Evolutionary conservation across 1,140 invertebrate species (phyloP).

Genomic region (Popillia japonica): DNA sequence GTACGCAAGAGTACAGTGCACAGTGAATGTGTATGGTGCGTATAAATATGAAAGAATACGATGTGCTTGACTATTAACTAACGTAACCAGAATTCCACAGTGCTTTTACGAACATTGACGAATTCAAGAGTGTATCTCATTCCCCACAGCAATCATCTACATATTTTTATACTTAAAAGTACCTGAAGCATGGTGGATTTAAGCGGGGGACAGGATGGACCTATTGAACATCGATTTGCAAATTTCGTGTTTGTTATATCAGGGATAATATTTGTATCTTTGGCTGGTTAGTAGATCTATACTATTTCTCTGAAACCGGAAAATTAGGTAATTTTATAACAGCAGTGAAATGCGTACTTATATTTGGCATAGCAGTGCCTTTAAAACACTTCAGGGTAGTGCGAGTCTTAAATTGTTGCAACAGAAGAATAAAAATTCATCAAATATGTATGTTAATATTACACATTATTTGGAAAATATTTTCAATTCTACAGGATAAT

Average conservation of each 20-base stretch:
- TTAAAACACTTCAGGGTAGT: too few relatives aligned
- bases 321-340: not conserved
- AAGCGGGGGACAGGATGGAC: slow-evolving; percentile 71
- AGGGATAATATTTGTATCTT: slow-evolving; percentile 74
- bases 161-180: slow-evolving; percentile 13
- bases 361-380: too few relatives aligned
- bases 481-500: too few relatives aligned
- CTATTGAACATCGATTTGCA: slow-evolving; percentile 81
- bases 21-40: not conserved
- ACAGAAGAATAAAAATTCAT: too few relatives aligned
- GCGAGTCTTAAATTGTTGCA: too few relatives aligned
- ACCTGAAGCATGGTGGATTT: slow-evolving; percentile 68
- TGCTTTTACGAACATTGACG: slow-evolving; percentile 23
- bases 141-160: not conserved
- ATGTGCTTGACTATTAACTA: not conserved
- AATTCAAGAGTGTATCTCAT: slow-evolving; percentile 8
- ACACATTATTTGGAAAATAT: too few relatives aligned
- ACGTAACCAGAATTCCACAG: slow-evolving; percentile 14
- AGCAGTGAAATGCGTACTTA: too few relatives aligned
- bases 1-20: not conserved
- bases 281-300: slow-evolving; percentile 72
- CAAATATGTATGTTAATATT: too few relatives aligned
- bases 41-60: not conserved
- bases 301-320: not conserved
- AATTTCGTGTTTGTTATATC: slow-evolving; percentile 81